Percentiles rank a stretch among this genome's conserved stretches.
Evolutionary conservation across 2,888 invertebrate species (phyloP).

Genomic region (Lepidochitona cinerea): DNA sequence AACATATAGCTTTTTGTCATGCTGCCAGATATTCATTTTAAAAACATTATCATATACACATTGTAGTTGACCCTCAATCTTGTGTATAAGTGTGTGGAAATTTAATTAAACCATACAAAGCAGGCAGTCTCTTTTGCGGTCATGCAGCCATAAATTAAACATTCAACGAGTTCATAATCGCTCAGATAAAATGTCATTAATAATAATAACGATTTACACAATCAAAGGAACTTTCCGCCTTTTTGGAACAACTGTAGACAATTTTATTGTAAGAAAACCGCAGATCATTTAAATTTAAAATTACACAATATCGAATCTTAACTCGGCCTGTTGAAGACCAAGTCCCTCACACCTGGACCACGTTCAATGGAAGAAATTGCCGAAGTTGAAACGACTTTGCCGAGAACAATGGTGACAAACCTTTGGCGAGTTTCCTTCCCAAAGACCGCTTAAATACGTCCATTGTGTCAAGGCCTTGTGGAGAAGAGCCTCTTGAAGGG

Average conservation of each 20-base stretch:
- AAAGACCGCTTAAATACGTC: neutral
- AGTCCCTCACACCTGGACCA: neutral
- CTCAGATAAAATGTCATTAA: neutral
- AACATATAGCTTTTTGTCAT: neutral
- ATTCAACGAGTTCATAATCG: neutral
- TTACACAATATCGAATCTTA: slow-evolving; percentile 3
- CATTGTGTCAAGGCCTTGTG: neutral
- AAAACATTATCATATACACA: too few relatives aligned
- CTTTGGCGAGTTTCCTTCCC: neutral
- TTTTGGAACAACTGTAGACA: neutral
- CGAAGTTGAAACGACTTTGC: neutral
- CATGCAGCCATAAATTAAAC: neutral
- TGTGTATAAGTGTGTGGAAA: too few relatives aligned
- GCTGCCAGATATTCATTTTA: neutral
- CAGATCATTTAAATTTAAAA: slow-evolving; percentile 6
- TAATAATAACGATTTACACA: neutral
- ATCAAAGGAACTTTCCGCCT: neutral
- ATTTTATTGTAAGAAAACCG: slow-evolving; percentile 5
- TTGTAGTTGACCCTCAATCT: too few relatives aligned
- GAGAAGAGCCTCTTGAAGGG: slow-evolving; percentile 1
- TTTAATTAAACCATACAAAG: too few relatives aligned
- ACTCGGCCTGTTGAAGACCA: neutral
- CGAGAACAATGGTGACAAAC: neutral
- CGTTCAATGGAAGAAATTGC: neutral
- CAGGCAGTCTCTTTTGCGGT: neutral